Percentiles rank a stretch among this genome's conserved stretches.
phyloP scores from a whole-genome alignment of 2,113 vertebrate species.

The Leiothrix lutea region DNA sequence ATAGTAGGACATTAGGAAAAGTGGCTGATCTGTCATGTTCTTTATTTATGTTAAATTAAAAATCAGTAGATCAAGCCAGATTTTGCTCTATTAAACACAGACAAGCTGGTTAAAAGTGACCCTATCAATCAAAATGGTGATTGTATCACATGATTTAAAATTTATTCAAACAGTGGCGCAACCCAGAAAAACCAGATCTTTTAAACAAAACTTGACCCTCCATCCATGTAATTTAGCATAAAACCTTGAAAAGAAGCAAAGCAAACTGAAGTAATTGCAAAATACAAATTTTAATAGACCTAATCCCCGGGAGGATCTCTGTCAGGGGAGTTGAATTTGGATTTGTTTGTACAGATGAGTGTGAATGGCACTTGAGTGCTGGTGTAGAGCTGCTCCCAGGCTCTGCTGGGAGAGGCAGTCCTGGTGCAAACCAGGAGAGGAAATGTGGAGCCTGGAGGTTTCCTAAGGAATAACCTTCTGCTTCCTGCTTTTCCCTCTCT shows the following conservation, averaged over 20 bases:
- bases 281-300: conserved; percentile 32
- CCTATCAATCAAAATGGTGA: background rate
- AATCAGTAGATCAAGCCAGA: background rate
- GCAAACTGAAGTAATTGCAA: conserved; percentile 54
- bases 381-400: background rate
- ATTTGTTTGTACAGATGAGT: conserved; percentile 34
- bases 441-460: background rate
- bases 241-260: conserved; percentile 32
- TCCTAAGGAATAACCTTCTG: background rate
- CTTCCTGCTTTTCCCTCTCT: background rate
- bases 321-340: background rate
- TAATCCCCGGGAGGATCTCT: background rate
- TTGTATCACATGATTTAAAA: background rate
- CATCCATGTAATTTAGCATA: conserved; percentile 17
- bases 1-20: background rate
- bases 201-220: conserved; percentile 6
- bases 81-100: background rate
- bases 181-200: background rate
- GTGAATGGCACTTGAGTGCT: background rate
- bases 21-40: background rate
- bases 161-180: background rate
- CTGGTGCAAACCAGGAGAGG: background rate
- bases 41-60: background rate
- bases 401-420: background rate
- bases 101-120: background rate